phyloP scores from a whole-genome alignment of 2,797 vertebrate species.

The Chromis chromis region DNA sequence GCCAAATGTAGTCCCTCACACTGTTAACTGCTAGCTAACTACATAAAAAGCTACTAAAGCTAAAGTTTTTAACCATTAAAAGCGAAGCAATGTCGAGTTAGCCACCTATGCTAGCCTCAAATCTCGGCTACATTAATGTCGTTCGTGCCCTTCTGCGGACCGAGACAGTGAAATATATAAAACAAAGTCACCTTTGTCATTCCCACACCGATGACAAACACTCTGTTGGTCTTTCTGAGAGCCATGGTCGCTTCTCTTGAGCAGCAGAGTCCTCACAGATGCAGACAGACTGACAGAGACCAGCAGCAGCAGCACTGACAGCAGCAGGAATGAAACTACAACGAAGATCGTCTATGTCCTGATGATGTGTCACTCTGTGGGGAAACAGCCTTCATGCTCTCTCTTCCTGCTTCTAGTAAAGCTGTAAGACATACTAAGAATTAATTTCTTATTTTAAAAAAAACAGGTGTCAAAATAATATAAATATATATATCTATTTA shows the following conservation, averaged over 20 bases:
- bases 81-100: background rate
- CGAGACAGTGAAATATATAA: background rate
- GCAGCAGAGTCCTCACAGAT: constrained; percentile 1
- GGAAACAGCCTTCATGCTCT: background rate
- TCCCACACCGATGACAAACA: constrained; percentile 94
- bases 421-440: background rate
- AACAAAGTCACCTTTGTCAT: constrained; percentile 96
- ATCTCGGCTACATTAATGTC: background rate
- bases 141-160: background rate
- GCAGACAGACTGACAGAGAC: background rate
- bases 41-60: background rate
- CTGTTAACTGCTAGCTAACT: accelerated
- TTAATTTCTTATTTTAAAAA: background rate
- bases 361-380: background rate
- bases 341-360: background rate
- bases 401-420: background rate
- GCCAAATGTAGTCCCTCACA: background rate
- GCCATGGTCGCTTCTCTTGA: constrained; percentile 58
- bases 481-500: too few relatives aligned
- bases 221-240: constrained; percentile 78
- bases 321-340: background rate
- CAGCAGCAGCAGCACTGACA: background rate
- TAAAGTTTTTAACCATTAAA: background rate
- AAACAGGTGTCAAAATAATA: too few relatives aligned
- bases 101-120: constrained; percentile 33